Percentiles rank a stretch among this genome's conserved stretches.
Conservation (phyloP, 2,888 invertebrate genomes). For the Euzetes globulus region DNA sequence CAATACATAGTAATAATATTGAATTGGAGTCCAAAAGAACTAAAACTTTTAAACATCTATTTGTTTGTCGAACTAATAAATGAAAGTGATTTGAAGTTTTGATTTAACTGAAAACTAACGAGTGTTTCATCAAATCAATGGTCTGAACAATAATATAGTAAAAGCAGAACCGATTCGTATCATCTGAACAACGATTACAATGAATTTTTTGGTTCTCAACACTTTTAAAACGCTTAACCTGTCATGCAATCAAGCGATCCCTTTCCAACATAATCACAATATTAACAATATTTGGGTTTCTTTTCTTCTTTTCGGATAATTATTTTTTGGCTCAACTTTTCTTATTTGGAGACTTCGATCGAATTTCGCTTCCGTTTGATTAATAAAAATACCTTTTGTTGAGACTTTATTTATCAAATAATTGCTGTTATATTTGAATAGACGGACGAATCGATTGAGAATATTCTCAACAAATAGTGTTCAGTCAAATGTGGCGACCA, state of each 20-base stretch:
- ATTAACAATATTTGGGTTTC: background rate
- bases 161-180: background rate
- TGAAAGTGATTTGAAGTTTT: no score
- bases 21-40: no score
- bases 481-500: no score
- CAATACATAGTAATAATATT: no score
- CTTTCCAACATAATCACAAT: slow-evolving; percentile 3
- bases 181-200: background rate
- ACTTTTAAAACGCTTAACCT: background rate
- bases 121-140: no score
- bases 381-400: background rate
- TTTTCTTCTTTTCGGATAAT: background rate
- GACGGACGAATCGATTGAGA: no score
- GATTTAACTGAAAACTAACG: no score
- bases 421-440: background rate
- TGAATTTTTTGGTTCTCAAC: background rate
- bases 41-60: no score
- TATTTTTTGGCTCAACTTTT: slow-evolving; percentile 10
- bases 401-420: background rate
- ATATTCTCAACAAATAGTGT: no score
- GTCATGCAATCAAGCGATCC: slow-evolving; percentile 18
- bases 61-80: no score
- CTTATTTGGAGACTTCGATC: background rate
- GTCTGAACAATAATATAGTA: no score
- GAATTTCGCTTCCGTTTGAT: slow-evolving; percentile 14